Percentiles rank a stretch among this genome's conserved stretches.
phyloP scores from a whole-genome alignment of 2,888 invertebrate genomes.

The Amphimallon solstitiale region DNA sequence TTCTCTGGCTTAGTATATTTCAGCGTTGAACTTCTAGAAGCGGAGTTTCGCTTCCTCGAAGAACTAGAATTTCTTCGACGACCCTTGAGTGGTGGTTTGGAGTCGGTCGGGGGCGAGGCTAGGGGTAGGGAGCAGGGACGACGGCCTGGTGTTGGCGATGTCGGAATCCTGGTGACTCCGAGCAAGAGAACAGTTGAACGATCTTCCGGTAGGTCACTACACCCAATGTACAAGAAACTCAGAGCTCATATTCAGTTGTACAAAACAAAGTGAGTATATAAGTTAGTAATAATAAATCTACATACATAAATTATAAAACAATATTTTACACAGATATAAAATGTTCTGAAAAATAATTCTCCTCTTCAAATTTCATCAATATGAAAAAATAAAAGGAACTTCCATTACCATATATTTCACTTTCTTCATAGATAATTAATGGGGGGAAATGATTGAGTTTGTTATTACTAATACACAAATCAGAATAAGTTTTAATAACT shows the following conservation, averaged over 20 bases:
- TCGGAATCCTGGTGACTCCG: conserved; percentile 69
- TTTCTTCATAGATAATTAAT: too few species aligned
- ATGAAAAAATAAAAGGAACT: too few species aligned
- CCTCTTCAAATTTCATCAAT: too few species aligned
- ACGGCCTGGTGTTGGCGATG: conserved; percentile 59
- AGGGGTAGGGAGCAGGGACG: conserved; percentile 56
- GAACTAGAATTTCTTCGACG: conserved; percentile 29
- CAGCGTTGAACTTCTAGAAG: conserved; percentile 24
- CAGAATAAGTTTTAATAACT: too few species aligned
- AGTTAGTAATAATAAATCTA: too few species aligned
- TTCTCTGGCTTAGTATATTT: conserved; percentile 23
- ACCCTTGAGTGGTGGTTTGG: conserved; percentile 58
- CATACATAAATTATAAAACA: too few species aligned
- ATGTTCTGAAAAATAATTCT: too few species aligned
- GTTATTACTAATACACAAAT: too few species aligned
- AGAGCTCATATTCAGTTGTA: conserved; percentile 1
- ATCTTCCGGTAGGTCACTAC: conserved; percentile 73
- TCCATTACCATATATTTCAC: too few species aligned
- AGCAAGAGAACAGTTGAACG: conserved; percentile 70
- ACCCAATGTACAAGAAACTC: conserved; percentile 43
- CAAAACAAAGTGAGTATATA: background rate
- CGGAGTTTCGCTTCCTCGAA: conserved; percentile 28
- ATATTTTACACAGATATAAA: too few species aligned
- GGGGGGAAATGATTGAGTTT: too few species aligned
- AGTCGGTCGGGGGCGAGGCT: conserved; percentile 57